Evolutionary conservation across 2,113 vertebrate genomes (phyloP), one percentile per base, ranked within the genome.

Genomic region (Fregata magnificens): DNA sequence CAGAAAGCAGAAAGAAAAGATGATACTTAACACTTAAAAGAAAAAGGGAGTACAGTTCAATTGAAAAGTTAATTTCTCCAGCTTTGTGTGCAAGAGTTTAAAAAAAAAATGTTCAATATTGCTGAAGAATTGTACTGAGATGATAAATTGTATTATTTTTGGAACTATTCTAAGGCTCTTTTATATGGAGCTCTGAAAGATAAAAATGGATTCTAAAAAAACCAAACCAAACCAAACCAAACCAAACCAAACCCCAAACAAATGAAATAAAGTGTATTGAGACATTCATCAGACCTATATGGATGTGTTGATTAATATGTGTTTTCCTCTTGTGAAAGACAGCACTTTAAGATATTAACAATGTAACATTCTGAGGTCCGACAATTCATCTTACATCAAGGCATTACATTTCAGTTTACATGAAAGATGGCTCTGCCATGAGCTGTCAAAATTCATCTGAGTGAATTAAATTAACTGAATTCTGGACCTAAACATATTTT

Each of bases 51-150:
- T 53, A 63, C 1, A 67, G 7, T 56, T 91, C 4, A 67, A 36
- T 29, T 42, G 14, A 82, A 73, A 70, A 36, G 13, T n/a, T 62
- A 26, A 18, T 65, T 85, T 70, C 5, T 42, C 9, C 16, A 47
- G 4, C 1, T 55, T 73, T 50, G 1, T 38, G 3, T 65, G 4
- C 2, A 70, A 53, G 32, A 49, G 1, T 52, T 42, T 10, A 13
- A 40, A 56, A 62, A 25, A 42, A 26, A 61, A 38, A 17, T 17
- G 20, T 67, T 88, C 19, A 24, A 2, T 31, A 62, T 58, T 59
- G 7, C 3, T 65, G 63, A 59, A 71, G 16, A 56, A 58, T 19
- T 58, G 3, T 45, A 40, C 16, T 55, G 24, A 69, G 11, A 56
- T n/a, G 7, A 56, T 25, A 32, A 74, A 53, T 22, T 67, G 10